phyloP scores from a whole-genome alignment of 2,797 vertebrate genomes.

The Microcaecilia unicolor region DNA sequence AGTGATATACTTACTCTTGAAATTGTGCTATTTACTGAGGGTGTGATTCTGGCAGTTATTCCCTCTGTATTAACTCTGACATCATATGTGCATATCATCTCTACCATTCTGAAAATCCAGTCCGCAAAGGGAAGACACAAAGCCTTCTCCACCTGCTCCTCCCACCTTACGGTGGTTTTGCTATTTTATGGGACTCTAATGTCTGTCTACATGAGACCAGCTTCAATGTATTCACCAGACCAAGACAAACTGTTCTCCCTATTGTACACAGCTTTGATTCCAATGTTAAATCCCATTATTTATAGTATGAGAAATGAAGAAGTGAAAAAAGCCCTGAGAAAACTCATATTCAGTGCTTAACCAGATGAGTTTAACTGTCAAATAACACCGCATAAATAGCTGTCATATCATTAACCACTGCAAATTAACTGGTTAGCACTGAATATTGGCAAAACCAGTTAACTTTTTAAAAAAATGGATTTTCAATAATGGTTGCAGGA shows the following conservation, averaged over 20 bases:
- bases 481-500: too few relatives aligned
- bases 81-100: constrained; percentile 15
- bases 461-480: too few relatives aligned
- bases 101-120: constrained; percentile 1
- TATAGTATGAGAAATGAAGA: constrained; percentile 29
- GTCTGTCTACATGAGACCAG: constrained; percentile 16
- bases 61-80: constrained; percentile 1
- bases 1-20: background rate
- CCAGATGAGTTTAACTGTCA: too few relatives aligned
- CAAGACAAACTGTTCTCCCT: constrained; percentile 15
- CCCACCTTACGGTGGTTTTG: constrained; percentile 12
- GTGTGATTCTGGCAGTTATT: background rate
- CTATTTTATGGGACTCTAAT: constrained; percentile 17
- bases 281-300: constrained; percentile 27
- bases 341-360: too few relatives aligned
- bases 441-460: too few relatives aligned
- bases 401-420: too few relatives aligned
- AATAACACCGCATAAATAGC: too few relatives aligned
- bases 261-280: constrained; percentile 18
- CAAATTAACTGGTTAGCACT: too few relatives aligned
- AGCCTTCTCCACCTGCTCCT: constrained; percentile 6
- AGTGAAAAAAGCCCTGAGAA: constrained; percentile 11
- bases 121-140: background rate
- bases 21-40: constrained; percentile 1
- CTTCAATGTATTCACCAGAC: constrained; percentile 4